phyloP scores from a whole-genome alignment of 2,113 vertebrate species.

The Isurus oxyrinchus region DNA sequence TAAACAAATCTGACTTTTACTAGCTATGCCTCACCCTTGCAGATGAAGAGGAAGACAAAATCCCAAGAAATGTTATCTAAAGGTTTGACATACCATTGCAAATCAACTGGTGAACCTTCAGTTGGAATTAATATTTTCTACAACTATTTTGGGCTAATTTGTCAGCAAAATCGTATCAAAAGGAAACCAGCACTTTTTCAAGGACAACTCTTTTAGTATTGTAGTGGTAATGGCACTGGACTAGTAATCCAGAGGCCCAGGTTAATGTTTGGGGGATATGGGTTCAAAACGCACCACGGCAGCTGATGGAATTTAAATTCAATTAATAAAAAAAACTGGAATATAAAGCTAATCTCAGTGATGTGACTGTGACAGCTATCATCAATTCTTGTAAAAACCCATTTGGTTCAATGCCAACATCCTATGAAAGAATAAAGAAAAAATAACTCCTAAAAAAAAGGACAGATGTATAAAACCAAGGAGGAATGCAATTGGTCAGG shows the following conservation, averaged over 20 bases:
- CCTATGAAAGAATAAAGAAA: background rate
- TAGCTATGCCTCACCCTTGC: background rate
- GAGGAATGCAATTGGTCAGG: background rate
- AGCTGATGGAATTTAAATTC: too few species aligned
- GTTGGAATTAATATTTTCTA: background rate
- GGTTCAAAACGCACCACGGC: too few species aligned
- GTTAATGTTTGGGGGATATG: too few species aligned
- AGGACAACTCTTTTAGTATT: background rate
- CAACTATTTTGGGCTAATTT: background rate
- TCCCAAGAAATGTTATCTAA: background rate
- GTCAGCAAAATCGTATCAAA: background rate
- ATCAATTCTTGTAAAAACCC: too few species aligned
- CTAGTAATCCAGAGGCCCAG: too few species aligned
- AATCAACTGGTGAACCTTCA: background rate
- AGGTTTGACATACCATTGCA: background rate
- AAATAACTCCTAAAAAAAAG: too few species aligned
- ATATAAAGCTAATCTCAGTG: too few species aligned
- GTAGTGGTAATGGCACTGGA: too few species aligned
- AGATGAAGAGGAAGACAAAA: background rate
- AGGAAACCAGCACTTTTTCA: background rate
- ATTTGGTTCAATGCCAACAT: too few species aligned
- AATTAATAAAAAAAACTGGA: too few species aligned
- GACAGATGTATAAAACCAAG: background rate
- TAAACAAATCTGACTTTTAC: background rate
- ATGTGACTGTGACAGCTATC: too few species aligned